Evolutionary conservation across 2,888 invertebrate genomes (phyloP).

Genomic region (Anoncus sp.): DNA sequence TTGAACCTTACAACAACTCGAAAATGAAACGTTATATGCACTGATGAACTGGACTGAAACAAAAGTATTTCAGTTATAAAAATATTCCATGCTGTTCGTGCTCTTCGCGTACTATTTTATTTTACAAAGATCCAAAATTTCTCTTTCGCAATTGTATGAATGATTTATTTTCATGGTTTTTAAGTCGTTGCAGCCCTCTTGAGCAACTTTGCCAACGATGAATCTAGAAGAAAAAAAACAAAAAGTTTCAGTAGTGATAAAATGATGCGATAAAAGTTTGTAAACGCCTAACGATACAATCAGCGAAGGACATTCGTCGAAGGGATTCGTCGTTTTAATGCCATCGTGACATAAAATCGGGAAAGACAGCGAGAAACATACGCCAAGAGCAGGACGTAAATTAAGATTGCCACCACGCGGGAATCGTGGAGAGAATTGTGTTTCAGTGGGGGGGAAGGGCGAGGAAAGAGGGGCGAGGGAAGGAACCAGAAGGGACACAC

Average conservation of each 20-base stretch:
- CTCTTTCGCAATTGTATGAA: too few relatives aligned
- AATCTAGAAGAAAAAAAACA: background rate
- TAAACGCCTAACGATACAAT: constrained; percentile 9
- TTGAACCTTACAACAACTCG: too few relatives aligned
- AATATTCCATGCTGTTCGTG: too few relatives aligned
- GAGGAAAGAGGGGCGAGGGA: constrained; percentile 17
- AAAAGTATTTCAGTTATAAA: too few relatives aligned
- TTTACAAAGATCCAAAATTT: too few relatives aligned
- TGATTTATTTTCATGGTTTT: too few relatives aligned
- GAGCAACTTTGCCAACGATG: background rate
- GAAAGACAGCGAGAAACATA: constrained; percentile 12
- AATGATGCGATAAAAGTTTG: constrained; percentile 17
- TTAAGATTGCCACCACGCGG: constrained; percentile 53
- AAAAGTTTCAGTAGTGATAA: constrained; percentile 6
- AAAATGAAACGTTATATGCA: too few relatives aligned
- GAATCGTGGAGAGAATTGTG: constrained; percentile 29
- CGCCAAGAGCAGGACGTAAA: constrained; percentile 43
- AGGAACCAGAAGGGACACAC: constrained; percentile 30
- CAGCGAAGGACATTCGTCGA: constrained; percentile 20
- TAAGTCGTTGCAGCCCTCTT: background rate
- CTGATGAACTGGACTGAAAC: too few relatives aligned
- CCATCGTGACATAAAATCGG: constrained; percentile 21
- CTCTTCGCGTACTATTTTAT: too few relatives aligned
- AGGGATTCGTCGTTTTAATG: constrained; percentile 15
- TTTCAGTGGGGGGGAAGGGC: constrained; percentile 12